Percentiles rank a stretch among this genome's conserved stretches.
Evolutionary conservation across 2,888 invertebrate genomes (phyloP).

Genomic region (Eurois occulta): DNA sequence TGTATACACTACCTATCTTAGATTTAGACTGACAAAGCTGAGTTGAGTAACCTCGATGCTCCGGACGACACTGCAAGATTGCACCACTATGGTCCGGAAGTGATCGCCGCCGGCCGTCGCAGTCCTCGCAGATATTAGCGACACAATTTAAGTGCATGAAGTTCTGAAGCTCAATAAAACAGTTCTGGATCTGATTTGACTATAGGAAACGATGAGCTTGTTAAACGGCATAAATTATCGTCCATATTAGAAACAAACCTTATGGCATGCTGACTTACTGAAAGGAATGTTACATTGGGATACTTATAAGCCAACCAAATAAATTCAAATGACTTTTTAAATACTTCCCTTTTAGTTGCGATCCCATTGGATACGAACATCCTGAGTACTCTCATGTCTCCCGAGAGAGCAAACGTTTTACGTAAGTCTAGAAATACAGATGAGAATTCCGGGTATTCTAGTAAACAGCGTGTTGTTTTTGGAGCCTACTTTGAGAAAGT

Average conservation of each 20-base stretch:
- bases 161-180: background rate
- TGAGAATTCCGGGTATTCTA: background rate
- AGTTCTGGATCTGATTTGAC: background rate
- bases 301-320: background rate
- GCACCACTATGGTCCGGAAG: slow-evolving; percentile 16
- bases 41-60: background rate
- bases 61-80: slow-evolving; percentile 3
- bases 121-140: background rate
- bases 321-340: background rate
- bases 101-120: background rate
- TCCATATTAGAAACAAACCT: background rate
- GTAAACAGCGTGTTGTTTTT: background rate
- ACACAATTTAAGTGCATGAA: background rate
- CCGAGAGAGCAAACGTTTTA: background rate
- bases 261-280: background rate
- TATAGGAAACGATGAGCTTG: background rate
- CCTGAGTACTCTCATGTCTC: background rate
- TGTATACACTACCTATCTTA: background rate
- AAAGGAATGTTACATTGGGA: background rate
- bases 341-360: slow-evolving; percentile 6
- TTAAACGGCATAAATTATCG: background rate
- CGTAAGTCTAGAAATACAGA: background rate
- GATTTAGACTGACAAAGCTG: background rate
- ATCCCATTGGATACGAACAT: background rate
- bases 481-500: slow-evolving; percentile 34